phyloP scores from a whole-genome alignment of 1,140 invertebrate genomes.

The Centruroides vittatus region DNA sequence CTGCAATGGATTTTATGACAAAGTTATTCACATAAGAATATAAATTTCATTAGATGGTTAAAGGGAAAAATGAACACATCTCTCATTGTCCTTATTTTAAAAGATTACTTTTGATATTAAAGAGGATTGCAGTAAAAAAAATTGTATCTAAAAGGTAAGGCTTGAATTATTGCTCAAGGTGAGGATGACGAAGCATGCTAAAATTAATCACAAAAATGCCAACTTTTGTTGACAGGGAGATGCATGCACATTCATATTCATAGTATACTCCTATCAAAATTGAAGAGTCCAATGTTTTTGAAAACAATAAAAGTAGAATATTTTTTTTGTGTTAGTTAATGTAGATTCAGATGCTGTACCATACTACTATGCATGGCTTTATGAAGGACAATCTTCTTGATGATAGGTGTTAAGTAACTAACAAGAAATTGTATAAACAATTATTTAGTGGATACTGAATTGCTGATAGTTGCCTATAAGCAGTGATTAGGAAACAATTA shows the following conservation, averaged over 20 bases:
- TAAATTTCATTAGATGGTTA: too few species aligned
- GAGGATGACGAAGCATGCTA: conserved; percentile 5
- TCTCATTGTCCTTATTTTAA: too few species aligned
- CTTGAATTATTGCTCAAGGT: conserved; percentile 15
- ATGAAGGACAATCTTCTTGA: background rate
- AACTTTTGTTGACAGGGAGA: conserved; percentile 6
- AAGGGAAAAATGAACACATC: too few species aligned
- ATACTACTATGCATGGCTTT: background rate
- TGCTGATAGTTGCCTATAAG: background rate
- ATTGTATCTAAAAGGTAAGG: conserved; percentile 15
- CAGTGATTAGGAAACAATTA: background rate
- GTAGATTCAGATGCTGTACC: background rate
- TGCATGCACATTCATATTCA: background rate
- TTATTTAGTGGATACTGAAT: background rate
- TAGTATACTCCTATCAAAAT: background rate
- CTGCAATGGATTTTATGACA: too few species aligned
- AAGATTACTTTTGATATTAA: too few species aligned
- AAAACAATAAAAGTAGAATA: background rate
- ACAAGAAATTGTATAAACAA: background rate
- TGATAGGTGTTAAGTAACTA: background rate
- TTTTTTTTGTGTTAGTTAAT: background rate
- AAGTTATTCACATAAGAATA: too few species aligned
- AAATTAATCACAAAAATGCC: conserved; percentile 6
- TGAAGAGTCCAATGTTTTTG: background rate
- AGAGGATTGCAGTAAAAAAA: background rate